Conservation (phyloP, 2,888 invertebrate genomes). For the Penaeus monodon region DNA sequence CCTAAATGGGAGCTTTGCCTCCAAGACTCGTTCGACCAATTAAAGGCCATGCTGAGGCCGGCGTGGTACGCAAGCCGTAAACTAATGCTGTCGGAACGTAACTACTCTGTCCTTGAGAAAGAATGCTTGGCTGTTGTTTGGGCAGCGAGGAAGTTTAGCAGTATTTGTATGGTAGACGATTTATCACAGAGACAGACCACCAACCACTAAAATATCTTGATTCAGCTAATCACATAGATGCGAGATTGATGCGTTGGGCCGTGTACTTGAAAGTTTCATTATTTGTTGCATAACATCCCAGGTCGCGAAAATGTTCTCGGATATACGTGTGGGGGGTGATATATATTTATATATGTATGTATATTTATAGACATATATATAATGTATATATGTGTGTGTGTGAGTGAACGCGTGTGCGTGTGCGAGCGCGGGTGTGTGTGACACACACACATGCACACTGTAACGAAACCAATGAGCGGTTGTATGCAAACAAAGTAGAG, state of each 20-base stretch:
- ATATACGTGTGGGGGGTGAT: no score
- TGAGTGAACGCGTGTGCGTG: no score
- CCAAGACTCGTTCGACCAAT: background rate
- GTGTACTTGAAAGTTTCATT: conserved; percentile 11
- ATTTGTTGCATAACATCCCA: background rate
- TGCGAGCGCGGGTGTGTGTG: no score
- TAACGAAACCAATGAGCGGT: no score
- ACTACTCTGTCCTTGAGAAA: background rate
- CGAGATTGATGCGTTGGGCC: background rate
- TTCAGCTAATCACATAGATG: background rate
- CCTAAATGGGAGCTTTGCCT: background rate
- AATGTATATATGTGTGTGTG: no score
- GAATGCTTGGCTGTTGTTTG: conserved; percentile 4
- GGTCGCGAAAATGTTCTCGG: background rate
- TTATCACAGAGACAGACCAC: background rate
- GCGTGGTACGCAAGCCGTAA: background rate
- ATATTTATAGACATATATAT: no score
- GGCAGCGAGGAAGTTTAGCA: background rate
- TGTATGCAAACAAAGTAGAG: no score
- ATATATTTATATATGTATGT: no score
- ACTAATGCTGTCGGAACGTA: background rate
- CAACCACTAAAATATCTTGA: background rate
- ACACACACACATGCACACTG: no score
- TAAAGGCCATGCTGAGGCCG: background rate
- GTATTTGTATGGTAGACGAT: background rate